These are phyloP conservation scores for Nipponia nippon DNA, from an alignment of 2,113 vertebrate genomes.

Conservation along the genomic window DNA sequence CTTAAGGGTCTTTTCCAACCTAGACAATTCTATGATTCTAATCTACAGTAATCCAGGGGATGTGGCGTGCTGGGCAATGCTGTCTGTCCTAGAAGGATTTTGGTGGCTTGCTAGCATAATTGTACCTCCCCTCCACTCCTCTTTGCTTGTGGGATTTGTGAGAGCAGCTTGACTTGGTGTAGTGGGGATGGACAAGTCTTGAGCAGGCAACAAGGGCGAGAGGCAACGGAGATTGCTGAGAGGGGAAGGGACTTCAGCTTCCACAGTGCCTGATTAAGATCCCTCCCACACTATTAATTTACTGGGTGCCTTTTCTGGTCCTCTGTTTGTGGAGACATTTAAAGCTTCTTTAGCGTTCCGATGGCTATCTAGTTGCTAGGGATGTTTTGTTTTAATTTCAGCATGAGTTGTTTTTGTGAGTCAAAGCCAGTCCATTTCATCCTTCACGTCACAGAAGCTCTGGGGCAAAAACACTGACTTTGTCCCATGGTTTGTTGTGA, in stretches of 20 bases:
- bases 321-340: neutral
- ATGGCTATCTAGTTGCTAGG: neutral
- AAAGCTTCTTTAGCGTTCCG: neutral
- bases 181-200: neutral
- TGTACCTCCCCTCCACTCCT: accelerated
- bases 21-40: no score
- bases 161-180: accelerated
- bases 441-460: neutral
- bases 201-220: neutral
- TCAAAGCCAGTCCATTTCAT: neutral
- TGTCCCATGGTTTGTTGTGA: neutral
- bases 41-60: neutral
- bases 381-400: neutral
- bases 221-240: accelerated
- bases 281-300: neutral
- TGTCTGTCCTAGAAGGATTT: neutral
- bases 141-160: neutral
- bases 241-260: accelerated
- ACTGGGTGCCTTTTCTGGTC: neutral
- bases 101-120: neutral
- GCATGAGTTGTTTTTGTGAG: neutral
- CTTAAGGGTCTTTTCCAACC: no score
- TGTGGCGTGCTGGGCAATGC: neutral
- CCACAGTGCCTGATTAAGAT: neutral
- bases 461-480: neutral